phyloP scores from a whole-genome alignment of 2,113 vertebrate species.

The Dolichallabes microphthalmus region DNA sequence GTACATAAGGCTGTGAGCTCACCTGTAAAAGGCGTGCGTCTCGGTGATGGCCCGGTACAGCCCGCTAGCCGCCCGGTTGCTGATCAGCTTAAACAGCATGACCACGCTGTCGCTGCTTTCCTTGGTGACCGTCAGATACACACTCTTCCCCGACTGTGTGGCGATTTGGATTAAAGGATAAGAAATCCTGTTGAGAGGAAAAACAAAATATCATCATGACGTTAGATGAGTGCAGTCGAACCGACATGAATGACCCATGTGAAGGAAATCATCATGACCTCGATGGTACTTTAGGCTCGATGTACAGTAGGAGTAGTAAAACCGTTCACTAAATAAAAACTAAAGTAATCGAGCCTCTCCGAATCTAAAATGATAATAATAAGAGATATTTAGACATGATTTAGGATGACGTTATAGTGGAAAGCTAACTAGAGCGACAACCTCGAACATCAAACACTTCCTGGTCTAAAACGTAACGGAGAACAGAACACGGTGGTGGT shows the following conservation, averaged over 20 bases:
- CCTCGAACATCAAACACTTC: no score
- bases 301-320: neutral
- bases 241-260: neutral
- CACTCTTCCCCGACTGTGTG: constrained; percentile 96
- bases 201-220: neutral
- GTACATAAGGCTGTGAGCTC: constrained; percentile 34
- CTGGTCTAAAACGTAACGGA: no score
- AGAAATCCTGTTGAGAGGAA: constrained; percentile 72
- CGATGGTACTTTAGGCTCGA: neutral
- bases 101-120: constrained; percentile 90
- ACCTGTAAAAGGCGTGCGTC: constrained; percentile 98
- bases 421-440: neutral
- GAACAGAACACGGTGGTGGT: neutral
- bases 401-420: neutral
- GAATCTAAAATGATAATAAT: no score
- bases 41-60: constrained; percentile 95
- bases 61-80: constrained; percentile 92
- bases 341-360: no score
- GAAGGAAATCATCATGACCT: neutral
- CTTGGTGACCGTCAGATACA: constrained; percentile 92
- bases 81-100: constrained; percentile 93
- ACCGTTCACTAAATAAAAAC: no score
- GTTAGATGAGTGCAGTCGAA: neutral
- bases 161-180: constrained; percentile 98
- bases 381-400: neutral